These are phyloP conservation scores for Triplophysa siluroides DNA, from an alignment of 2,113 vertebrate species.

Conservation along the genomic window DNA sequence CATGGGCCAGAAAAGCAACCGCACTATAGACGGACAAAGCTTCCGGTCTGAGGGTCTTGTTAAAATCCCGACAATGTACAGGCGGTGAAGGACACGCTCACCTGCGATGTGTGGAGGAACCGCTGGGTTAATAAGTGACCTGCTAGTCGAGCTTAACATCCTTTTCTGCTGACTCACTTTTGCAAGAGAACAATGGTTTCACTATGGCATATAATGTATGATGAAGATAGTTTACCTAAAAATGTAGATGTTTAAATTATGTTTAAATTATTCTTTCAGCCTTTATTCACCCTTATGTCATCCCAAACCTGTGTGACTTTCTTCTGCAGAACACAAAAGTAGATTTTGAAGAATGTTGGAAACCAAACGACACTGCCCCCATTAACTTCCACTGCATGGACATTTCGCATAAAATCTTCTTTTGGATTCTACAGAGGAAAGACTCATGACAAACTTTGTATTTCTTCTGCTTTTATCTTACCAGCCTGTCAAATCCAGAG, in stretches of 20 bases:
- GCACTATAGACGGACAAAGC: constrained; percentile 43
- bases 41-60: constrained; percentile 48
- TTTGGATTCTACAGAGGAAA: neutral
- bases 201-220: neutral
- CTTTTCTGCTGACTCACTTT: neutral
- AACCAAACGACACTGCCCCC: too few relatives aligned
- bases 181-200: neutral
- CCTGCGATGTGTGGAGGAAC: constrained; percentile 46
- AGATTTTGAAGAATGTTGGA: too few relatives aligned
- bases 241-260: too few relatives aligned
- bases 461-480: constrained; percentile 28
- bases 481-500: constrained; percentile 20
- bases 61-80: constrained; percentile 72
- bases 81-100: constrained; percentile 68
- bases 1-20: neutral
- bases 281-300: too few relatives aligned
- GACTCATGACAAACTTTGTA: neutral
- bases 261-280: too few relatives aligned
- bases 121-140: constrained; percentile 55
- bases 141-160: neutral
- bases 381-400: too few relatives aligned
- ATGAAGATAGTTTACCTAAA: too few relatives aligned
- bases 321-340: too few relatives aligned
- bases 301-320: too few relatives aligned
- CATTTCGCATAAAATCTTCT: too few relatives aligned